Base-by-base conservation (phyloP, 2,888 invertebrate genomes). In the Leistus spinibarbis region DNA sequence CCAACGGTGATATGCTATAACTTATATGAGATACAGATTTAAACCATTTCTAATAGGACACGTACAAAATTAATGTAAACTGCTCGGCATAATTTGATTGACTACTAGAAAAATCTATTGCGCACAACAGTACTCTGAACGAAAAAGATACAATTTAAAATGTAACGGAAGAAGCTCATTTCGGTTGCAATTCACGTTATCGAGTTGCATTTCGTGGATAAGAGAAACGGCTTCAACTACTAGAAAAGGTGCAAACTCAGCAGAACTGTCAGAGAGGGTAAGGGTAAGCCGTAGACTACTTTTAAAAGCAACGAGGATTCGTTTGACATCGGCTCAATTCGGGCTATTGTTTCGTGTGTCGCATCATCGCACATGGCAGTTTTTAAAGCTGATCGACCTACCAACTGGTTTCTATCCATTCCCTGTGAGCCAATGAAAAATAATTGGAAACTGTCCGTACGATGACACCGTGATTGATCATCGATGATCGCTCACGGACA, bases 381-480 rank as follows among this genome's bases (percentile, higher is more conserved):
- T 60, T 60, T 60, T 60, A 60, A 60, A 60, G 17, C 60, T 22
- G 19, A 7, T 16, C 60, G 60, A 22, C 22, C 60, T 22, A 17
- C 19, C 19, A 60, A 22, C 60, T 22, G 20, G 22, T 60, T 19
- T 19, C 60, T 19, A 60, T 60, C 17, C 40, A 13, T 10, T 40
- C 40, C 40, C 60, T 3, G 60, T 60, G 60, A 60, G 60, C 22
- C 60, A 22, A 60, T 60, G 60, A 60, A 60, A 60, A 60, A 60
- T 60, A 60, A 60, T 60, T 60, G 60, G 60, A 60, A 60, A 60
- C 60, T 60, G 60, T 60, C 60, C 60, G 60, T 60, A 22, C 60
- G 60, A 60, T 60, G 60, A 60, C 60, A 60, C 60, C 60, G 19
- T 60, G 60, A 60, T 60, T 60, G 60, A 60, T 60, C 60, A 60